Percentiles rank a stretch among this genome's conserved stretches.
These are phyloP conservation scores for Passer montanus DNA, from an alignment of 2,113 vertebrate species.

Conservation along the genomic window DNA sequence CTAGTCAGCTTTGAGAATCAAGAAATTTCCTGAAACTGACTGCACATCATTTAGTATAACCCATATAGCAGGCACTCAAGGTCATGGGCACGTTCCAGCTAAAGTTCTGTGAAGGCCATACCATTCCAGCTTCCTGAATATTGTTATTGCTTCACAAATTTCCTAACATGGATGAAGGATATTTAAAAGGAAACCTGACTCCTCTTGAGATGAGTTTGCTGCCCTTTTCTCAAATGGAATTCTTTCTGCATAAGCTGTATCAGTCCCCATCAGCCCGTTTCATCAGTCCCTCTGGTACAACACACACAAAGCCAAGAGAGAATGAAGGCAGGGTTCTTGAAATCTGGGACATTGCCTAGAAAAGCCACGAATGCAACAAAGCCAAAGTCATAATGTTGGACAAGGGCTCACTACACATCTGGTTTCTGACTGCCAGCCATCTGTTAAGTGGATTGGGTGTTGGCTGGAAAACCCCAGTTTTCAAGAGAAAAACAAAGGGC, in stretches of 20 bases:
- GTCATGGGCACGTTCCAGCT: background rate
- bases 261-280: background rate
- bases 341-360: slow-evolving; percentile 57
- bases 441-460: slow-evolving; percentile 54
- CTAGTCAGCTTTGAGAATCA: background rate
- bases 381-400: slow-evolving; percentile 29
- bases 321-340: slow-evolving; percentile 26
- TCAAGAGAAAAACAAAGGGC: slow-evolving; percentile 16
- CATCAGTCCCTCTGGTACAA: background rate
- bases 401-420: slow-evolving; percentile 45
- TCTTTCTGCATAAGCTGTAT: background rate
- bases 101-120: background rate
- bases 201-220: background rate
- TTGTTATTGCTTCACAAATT: background rate
- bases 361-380: slow-evolving; percentile 5
- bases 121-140: background rate
- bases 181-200: background rate
- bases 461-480: slow-evolving; percentile 47
- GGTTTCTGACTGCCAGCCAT: slow-evolving; percentile 59
- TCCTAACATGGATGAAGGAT: background rate
- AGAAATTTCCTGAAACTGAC: background rate
- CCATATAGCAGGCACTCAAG: background rate
- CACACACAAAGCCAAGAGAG: background rate
- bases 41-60: background rate
- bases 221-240: background rate